Evolutionary conservation across 2,888 invertebrate species (phyloP).

Genomic region (Drosophila antonietae): DNA sequence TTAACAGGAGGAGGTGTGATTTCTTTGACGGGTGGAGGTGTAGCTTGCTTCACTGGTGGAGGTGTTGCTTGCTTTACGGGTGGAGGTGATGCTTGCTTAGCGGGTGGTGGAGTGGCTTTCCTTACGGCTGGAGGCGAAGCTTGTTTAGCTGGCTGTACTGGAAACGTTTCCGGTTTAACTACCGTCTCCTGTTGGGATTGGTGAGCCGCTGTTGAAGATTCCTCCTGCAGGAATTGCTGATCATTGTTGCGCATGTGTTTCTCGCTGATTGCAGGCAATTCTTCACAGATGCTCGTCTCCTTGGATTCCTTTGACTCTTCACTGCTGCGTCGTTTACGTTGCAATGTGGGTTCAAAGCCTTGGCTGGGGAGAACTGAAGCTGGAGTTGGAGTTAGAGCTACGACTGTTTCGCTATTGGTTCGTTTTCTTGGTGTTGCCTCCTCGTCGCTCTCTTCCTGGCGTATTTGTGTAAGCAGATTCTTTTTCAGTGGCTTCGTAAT

Average conservation of each 20-base stretch:
- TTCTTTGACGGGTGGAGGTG: not conserved
- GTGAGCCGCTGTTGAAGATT: not conserved
- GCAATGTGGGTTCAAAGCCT: slow-evolving; percentile 43
- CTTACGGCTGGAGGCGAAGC: not conserved
- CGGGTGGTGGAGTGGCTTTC: not conserved
- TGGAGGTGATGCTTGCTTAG: not conserved
- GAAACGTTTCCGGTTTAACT: not conserved
- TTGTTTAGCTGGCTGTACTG: slow-evolving; percentile 4
- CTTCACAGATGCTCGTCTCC: slow-evolving; percentile 38
- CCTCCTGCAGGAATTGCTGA: slow-evolving; percentile 37
- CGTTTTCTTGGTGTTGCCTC: slow-evolving; percentile 74
- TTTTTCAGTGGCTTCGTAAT: slow-evolving; percentile 81
- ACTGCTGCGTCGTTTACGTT: slow-evolving; percentile 81
- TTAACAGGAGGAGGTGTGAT: not conserved
- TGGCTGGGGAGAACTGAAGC: slow-evolving; percentile 6
- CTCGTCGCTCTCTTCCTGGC: slow-evolving; percentile 76
- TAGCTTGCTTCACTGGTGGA: not conserved
- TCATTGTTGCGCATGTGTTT: slow-evolving; percentile 62
- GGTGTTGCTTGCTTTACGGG: not conserved
- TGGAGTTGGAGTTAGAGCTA: not conserved
- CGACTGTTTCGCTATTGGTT: slow-evolving; percentile 67
- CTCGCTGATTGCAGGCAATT: slow-evolving; percentile 57
- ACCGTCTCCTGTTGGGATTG: not conserved
- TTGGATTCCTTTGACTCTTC: slow-evolving; percentile 60
- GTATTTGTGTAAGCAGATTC: slow-evolving; percentile 75